phyloP scores from a whole-genome alignment of 2,888 invertebrate genomes.

The Herminia tarsipennalis region DNA sequence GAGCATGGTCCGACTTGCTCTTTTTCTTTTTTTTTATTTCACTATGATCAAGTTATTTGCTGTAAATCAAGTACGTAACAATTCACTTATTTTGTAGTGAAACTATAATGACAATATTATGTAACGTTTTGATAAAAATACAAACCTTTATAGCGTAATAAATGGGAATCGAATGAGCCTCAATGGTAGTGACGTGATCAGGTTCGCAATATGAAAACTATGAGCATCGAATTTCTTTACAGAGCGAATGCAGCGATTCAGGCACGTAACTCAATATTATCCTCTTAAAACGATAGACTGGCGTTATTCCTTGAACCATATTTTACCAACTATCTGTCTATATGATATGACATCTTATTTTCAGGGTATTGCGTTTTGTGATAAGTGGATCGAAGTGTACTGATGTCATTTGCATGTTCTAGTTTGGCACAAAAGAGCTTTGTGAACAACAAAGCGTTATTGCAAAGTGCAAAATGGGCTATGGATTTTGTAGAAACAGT shows the following conservation, averaged over 20 bases:
- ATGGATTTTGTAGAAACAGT: too few relatives aligned
- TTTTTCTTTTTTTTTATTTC: too few relatives aligned
- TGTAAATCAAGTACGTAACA: too few relatives aligned
- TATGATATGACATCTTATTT: not conserved
- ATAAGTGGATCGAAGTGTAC: too few relatives aligned
- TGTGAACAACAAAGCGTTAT: too few relatives aligned
- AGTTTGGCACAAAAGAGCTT: too few relatives aligned
- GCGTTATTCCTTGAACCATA: constrained; percentile 28
- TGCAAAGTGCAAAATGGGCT: too few relatives aligned
- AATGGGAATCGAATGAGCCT: constrained; percentile 65
- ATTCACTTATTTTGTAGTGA: not conserved
- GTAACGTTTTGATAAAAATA: constrained; percentile 45
- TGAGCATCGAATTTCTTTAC: constrained; percentile 46
- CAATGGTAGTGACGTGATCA: constrained; percentile 64
- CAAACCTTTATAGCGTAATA: constrained; percentile 61
- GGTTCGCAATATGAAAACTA: constrained; percentile 56
- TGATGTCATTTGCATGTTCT: too few relatives aligned
- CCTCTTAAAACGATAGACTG: constrained; percentile 33
- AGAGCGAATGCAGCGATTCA: constrained; percentile 41
- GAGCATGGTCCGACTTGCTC: too few relatives aligned
- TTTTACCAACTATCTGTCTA: constrained; percentile 17
- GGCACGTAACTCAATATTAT: constrained; percentile 39
- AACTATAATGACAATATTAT: constrained; percentile 9
- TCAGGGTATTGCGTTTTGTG: too few relatives aligned
- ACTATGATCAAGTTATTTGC: too few relatives aligned